These are phyloP conservation scores for Poecilia velifera DNA, from an alignment of 2,797 vertebrate genomes.

Conservation along the genomic window DNA sequence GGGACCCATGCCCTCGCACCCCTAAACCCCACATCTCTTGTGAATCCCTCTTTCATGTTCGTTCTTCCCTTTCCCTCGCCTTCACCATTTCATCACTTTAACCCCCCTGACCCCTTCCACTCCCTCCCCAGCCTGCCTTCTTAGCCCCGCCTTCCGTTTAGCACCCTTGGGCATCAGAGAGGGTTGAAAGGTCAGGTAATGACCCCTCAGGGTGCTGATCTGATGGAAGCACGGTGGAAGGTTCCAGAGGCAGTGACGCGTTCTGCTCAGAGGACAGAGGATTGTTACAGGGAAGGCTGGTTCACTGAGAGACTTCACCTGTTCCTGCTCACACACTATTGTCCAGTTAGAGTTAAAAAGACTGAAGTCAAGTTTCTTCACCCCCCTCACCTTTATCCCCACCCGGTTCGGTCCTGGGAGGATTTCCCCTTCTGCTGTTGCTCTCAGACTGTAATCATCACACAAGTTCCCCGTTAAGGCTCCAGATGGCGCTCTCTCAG, in stretches of 20 bases:
- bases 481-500: constrained; percentile 5
- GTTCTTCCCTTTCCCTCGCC: constrained; percentile 1
- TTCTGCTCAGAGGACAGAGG: not conserved
- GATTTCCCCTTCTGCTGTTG: not conserved
- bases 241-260: not conserved
- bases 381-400: not conserved
- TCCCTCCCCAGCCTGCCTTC: not conserved
- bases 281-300: not conserved
- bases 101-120: not conserved
- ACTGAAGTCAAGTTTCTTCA: not conserved
- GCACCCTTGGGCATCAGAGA: not conserved
- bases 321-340: not conserved
- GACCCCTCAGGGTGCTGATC: no score
- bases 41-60: not conserved
- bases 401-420: not conserved
- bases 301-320: not conserved
- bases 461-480: not conserved
- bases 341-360: not conserved
- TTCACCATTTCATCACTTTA: not conserved
- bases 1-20: constrained; percentile 65
- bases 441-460: not conserved
- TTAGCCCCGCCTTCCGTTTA: not conserved
- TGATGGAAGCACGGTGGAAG: not conserved
- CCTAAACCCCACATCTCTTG: not conserved
- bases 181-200: not conserved